Conservation (phyloP, 2,888 invertebrate genomes). For the Bhutanitis thaidina region DNA sequence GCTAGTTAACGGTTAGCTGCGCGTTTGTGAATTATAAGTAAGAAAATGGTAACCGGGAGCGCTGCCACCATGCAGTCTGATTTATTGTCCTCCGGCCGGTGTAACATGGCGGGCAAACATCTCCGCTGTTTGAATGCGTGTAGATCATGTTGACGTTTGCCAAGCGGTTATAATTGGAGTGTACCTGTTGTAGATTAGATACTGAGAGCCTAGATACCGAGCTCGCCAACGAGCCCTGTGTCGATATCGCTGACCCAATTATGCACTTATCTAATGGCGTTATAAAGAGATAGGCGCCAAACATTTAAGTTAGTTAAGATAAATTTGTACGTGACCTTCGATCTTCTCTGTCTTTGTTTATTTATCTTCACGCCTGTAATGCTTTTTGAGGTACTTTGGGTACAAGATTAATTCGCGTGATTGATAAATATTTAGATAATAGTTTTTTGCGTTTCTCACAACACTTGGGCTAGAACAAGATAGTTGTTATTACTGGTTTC, state of each 20-base stretch:
- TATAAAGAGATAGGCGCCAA: conserved; percentile 5
- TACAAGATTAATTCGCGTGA: too few relatives aligned
- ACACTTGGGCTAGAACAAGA: too few relatives aligned
- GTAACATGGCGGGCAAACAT: not conserved
- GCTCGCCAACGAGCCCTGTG: conserved; percentile 5
- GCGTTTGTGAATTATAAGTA: not conserved
- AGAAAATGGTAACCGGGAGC: conserved; percentile 9
- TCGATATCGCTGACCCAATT: conserved; percentile 24
- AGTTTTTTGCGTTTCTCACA: too few relatives aligned
- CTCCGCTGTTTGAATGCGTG: not conserved
- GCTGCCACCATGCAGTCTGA: conserved; percentile 3
- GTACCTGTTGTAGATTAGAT: conserved; percentile 15
- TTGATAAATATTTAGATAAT: too few relatives aligned
- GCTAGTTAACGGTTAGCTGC: too few relatives aligned
- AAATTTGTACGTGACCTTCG: conserved; percentile 2
- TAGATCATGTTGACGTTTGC: conserved; percentile 9
- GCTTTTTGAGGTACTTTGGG: too few relatives aligned
- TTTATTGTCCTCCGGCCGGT: conserved; percentile 1
- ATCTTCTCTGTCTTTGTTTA: not conserved
- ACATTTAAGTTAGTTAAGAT: not conserved
- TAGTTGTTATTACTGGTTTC: too few relatives aligned
- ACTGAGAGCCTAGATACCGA: conserved; percentile 1
- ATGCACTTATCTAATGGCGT: conserved; percentile 16
- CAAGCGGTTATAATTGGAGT: conserved; percentile 11
- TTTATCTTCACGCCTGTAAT: too few relatives aligned